Conservation (phyloP, 1,140 invertebrate species). For the Drosophila elegans region DNA sequence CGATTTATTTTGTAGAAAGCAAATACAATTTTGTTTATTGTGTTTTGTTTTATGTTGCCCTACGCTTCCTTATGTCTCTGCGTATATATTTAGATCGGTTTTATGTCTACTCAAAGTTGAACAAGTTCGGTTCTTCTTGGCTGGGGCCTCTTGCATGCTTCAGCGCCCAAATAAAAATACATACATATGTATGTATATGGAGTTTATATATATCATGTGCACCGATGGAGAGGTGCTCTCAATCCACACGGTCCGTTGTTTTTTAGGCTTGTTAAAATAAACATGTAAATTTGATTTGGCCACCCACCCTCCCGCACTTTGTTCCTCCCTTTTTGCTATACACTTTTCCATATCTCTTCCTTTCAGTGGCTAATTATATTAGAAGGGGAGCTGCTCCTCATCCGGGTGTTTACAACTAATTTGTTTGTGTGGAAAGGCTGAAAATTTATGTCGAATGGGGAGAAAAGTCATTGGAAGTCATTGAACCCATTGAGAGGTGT, state of each 20-base stretch:
- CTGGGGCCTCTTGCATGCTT: constrained; percentile 69
- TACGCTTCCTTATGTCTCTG: constrained; percentile 19
- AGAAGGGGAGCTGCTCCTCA: constrained; percentile 29
- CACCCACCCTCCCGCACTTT: constrained; percentile 47
- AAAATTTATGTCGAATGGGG: constrained; percentile 25
- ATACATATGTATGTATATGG: constrained; percentile 4
- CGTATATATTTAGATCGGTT: constrained; percentile 49
- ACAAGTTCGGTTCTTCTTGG: constrained; percentile 63
- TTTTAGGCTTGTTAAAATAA: constrained; percentile 72
- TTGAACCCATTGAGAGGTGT: constrained; percentile 58
- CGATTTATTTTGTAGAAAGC: background rate
- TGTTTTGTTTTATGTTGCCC: background rate
- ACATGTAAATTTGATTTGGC: constrained; percentile 77
- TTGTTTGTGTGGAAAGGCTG: constrained; percentile 38
- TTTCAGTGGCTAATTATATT: constrained; percentile 69
- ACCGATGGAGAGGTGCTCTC: constrained; percentile 45
- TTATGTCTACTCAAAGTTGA: constrained; percentile 60
- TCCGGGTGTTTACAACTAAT: constrained; percentile 48
- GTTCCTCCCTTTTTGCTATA: constrained; percentile 2
- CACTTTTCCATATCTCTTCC: constrained; percentile 21
- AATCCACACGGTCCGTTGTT: constrained; percentile 45
- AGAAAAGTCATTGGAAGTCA: constrained; percentile 55
- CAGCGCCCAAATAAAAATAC: constrained; percentile 51
- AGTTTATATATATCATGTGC: constrained; percentile 14
- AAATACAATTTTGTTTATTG: constrained; percentile 31